These are phyloP conservation scores for Neoscelio sp. DNA, from an alignment of 2,888 invertebrate genomes.

Conservation along the genomic window DNA sequence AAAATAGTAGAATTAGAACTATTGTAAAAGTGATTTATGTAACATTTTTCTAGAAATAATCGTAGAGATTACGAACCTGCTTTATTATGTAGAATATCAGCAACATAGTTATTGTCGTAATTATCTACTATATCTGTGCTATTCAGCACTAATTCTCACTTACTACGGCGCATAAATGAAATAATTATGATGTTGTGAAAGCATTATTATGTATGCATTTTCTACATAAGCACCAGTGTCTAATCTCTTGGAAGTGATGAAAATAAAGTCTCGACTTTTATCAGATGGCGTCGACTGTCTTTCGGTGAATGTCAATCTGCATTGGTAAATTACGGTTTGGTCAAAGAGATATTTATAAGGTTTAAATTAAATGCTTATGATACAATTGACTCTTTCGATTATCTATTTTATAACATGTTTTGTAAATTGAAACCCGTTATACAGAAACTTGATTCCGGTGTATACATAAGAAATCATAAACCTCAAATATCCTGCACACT, in stretches of 20 bases:
- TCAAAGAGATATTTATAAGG: neutral
- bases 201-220: slow-evolving; percentile 1
- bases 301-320: slow-evolving; percentile 36
- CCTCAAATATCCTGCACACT: too few species aligned
- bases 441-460: neutral
- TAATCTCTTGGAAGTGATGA: slow-evolving; percentile 26
- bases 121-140: slow-evolving; percentile 32
- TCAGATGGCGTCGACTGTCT: slow-evolving; percentile 35
- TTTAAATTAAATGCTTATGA: slow-evolving; percentile 1
- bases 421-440: neutral
- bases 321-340: slow-evolving; percentile 1
- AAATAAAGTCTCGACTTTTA: slow-evolving; percentile 30
- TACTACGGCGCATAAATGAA: slow-evolving; percentile 23
- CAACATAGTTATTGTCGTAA: slow-evolving; percentile 31
- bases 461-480: neutral
- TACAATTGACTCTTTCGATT: neutral
- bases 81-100: slow-evolving; percentile 13
- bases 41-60: slow-evolving; percentile 30
- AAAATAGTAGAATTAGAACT: slow-evolving; percentile 5
- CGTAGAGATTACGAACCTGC: slow-evolving; percentile 21
- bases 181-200: slow-evolving; percentile 26
- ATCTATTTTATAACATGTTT: slow-evolving; percentile 1
- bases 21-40: slow-evolving; percentile 32
- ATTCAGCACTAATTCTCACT: slow-evolving; percentile 28
- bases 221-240: slow-evolving; percentile 17